Evolutionary conservation across 2,113 vertebrate genomes (phyloP).

Genomic region (Phylloscopus whistleri): DNA sequence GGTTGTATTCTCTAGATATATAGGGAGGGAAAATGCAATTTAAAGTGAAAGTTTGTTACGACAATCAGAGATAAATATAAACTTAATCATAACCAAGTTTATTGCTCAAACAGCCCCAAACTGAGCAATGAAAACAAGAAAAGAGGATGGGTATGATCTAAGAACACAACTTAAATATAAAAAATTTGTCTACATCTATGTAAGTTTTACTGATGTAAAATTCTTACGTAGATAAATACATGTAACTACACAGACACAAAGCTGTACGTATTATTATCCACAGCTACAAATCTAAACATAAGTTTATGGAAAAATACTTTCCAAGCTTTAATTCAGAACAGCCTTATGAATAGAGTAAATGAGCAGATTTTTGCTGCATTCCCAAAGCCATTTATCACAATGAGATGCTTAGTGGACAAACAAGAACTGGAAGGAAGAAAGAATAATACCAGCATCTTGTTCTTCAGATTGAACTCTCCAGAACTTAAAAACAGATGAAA

Average conservation of each 20-base stretch:
- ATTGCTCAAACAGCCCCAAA: neutral
- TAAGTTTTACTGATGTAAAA: neutral
- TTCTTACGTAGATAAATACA: neutral
- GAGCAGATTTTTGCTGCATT: neutral
- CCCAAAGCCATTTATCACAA: neutral
- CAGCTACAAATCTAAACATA: neutral
- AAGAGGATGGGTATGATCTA: neutral
- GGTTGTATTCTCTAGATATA: neutral
- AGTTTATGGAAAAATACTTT: neutral
- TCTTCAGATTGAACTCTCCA: neutral
- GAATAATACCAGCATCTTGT: neutral
- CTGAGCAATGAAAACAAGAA: neutral
- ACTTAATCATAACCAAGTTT: neutral
- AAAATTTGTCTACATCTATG: neutral
- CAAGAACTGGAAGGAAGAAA: neutral
- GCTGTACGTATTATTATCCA: neutral
- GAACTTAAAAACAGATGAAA: neutral
- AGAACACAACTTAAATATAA: neutral
- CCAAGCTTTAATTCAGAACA: neutral
- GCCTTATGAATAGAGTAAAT: neutral
- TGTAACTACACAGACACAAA: neutral
- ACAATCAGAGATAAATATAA: neutral
- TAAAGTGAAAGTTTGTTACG: neutral
- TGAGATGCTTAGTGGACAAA: neutral
- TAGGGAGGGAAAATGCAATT: neutral